Evolutionary conservation across 2,888 invertebrate genomes (phyloP).

Genomic region (Meandrusa payeni): DNA sequence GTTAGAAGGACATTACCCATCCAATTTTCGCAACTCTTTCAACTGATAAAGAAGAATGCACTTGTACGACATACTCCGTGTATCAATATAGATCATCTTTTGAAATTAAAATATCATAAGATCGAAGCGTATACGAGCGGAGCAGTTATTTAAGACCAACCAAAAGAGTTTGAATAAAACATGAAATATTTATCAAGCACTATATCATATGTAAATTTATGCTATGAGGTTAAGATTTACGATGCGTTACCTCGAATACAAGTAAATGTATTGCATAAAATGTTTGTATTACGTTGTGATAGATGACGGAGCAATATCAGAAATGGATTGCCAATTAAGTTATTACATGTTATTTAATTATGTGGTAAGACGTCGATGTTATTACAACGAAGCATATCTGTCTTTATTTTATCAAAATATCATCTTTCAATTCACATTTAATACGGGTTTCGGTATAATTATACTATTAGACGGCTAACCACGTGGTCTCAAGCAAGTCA

Average conservation of each 20-base stretch:
- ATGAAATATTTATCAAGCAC: constrained; percentile 53
- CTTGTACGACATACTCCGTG: too few relatives aligned
- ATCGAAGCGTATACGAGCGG: not conserved
- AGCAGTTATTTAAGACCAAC: constrained; percentile 8
- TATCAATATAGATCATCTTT: too few relatives aligned
- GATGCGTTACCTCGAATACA: constrained; percentile 43
- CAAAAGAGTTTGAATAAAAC: constrained; percentile 44
- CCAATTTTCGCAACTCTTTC: too few relatives aligned
- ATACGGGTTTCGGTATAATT: too few relatives aligned
- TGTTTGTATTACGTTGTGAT: constrained; percentile 5
- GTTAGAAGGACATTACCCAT: too few relatives aligned
- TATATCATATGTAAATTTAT: constrained; percentile 46
- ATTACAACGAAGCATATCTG: too few relatives aligned
- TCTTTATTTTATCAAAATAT: too few relatives aligned
- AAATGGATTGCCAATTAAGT: not conserved
- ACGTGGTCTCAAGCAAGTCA: too few relatives aligned
- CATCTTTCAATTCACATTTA: too few relatives aligned
- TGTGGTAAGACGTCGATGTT: too few relatives aligned
- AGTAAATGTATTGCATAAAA: constrained; percentile 24
- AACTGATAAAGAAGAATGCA: too few relatives aligned
- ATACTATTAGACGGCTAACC: too few relatives aligned
- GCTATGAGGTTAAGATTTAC: constrained; percentile 42
- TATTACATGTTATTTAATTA: not conserved
- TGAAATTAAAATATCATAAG: not conserved
- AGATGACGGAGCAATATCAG: not conserved